These are phyloP conservation scores for Chelonus formosanus DNA, from an alignment of 2,888 invertebrate species.

Conservation along the genomic window DNA sequence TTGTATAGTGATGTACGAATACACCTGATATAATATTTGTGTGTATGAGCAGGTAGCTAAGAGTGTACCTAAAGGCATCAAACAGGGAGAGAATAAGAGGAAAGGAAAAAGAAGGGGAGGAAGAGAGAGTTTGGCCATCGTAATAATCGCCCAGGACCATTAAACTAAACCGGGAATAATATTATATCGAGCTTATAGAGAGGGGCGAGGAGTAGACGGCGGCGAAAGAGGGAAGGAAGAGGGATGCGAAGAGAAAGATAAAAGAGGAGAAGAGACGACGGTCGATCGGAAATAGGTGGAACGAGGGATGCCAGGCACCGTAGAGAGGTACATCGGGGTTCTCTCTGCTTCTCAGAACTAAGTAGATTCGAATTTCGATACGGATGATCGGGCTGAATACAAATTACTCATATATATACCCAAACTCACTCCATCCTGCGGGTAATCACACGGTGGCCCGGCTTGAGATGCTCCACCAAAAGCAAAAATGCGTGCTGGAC, in stretches of 20 bases:
- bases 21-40: constrained; percentile 15
- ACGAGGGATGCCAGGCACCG: constrained; percentile 27
- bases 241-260: constrained; percentile 33
- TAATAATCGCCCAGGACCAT: constrained; percentile 65
- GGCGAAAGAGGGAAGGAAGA: constrained; percentile 35
- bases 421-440: constrained; percentile 49
- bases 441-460: constrained; percentile 65
- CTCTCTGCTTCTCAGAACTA: constrained; percentile 62
- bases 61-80: constrained; percentile 2
- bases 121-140: constrained; percentile 51
- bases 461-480: constrained; percentile 49
- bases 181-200: constrained; percentile 62
- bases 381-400: constrained; percentile 66
- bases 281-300: constrained; percentile 27
- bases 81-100: constrained; percentile 34
- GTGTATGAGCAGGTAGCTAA: constrained; percentile 22
- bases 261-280: constrained; percentile 35
- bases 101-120: constrained; percentile 25
- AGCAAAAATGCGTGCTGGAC: constrained; percentile 56
- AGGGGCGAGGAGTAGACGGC: constrained; percentile 41
- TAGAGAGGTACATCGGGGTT: constrained; percentile 5
- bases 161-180: constrained; percentile 66
- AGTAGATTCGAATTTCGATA: constrained; percentile 66
- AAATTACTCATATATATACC: constrained; percentile 64
- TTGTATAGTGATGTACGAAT: constrained; percentile 2